Evolutionary conservation across 2,888 invertebrate genomes (phyloP), one percentile per base, ranked within the genome.

Genomic region (Diarsia mendica): DNA sequence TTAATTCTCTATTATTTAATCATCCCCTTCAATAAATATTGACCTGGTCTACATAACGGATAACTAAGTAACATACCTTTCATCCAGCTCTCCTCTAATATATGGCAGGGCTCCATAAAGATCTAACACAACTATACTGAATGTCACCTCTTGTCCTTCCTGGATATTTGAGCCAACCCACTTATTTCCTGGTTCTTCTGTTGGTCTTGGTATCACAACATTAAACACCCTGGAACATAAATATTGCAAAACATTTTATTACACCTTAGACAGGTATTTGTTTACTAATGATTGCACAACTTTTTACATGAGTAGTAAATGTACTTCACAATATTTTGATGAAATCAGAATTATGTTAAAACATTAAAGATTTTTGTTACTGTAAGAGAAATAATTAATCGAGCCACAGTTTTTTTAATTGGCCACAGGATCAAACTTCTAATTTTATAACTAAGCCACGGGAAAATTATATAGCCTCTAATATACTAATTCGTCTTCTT

Each of bases 171-270:
- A 88, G 2, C 97, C 97, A 75, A 97, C 89, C 98, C 98, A 98
- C 82, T 94, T 93, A 83, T 96, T 92, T 5, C 96, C 95, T 1
- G 94, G 94, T 70, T 95, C 92, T 70, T 96, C 95, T 51, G 95
- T 95, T 11, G 97, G 97, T 87, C 97, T 96, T 60, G 97, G 97
- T 65, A 98, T 96, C 8, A 98, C 97, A 18, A 98, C 97, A 93
- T 98, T 98, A 89, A 98, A 98, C 44, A 97, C 96, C 88, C 97
- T 96, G 86, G 82, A 95, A 92, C 28, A 79, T 67, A 58, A 33
- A 58, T 69, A 51, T 79, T 61, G 33, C 49, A 46, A 33, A 70
- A 70, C 33, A 72, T 51, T 23, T 66, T 66, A 77, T 0, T 15
- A 77, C 39, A 39, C 18, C n/a, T 10, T 33, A 39, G 18, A 33